Conservation (phyloP, 2,113 vertebrate genomes). For the Equus quagga region DNA sequence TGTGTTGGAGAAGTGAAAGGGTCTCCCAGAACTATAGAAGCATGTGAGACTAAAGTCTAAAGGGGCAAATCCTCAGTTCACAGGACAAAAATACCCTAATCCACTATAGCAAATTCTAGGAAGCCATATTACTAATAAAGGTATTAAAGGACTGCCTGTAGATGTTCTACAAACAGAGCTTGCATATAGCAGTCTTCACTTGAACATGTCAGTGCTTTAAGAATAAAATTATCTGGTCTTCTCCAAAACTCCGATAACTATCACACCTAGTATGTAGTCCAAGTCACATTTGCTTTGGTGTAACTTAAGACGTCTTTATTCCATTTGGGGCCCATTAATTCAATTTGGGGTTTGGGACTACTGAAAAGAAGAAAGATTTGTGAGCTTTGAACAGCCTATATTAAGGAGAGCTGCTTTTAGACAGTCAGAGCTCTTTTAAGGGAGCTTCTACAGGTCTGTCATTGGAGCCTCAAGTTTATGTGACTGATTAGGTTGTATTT, state of each 20-base stretch:
- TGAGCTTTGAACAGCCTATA: background rate
- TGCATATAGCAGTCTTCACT: background rate
- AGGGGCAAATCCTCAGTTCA: background rate
- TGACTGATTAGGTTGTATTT: constrained; percentile 7
- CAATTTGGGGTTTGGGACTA: background rate
- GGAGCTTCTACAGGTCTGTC: background rate
- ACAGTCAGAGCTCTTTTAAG: background rate
- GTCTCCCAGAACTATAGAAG: background rate
- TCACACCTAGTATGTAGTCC: background rate
- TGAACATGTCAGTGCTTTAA: background rate
- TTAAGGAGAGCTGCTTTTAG: background rate
- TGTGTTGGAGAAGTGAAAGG: background rate
- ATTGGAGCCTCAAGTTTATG: constrained; percentile 16
- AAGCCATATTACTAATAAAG: background rate
- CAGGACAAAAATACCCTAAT: background rate
- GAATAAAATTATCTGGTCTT: background rate
- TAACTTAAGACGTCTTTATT: constrained; percentile 29
- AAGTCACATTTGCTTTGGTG: constrained; percentile 3
- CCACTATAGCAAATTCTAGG: background rate
- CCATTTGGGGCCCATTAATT: background rate
- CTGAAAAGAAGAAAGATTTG: background rate
- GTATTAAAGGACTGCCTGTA: background rate
- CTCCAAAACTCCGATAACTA: background rate
- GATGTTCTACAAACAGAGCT: background rate
- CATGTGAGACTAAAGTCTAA: background rate